phyloP scores from a whole-genome alignment of 2,888 invertebrate species.

The Sesia apiformis region DNA sequence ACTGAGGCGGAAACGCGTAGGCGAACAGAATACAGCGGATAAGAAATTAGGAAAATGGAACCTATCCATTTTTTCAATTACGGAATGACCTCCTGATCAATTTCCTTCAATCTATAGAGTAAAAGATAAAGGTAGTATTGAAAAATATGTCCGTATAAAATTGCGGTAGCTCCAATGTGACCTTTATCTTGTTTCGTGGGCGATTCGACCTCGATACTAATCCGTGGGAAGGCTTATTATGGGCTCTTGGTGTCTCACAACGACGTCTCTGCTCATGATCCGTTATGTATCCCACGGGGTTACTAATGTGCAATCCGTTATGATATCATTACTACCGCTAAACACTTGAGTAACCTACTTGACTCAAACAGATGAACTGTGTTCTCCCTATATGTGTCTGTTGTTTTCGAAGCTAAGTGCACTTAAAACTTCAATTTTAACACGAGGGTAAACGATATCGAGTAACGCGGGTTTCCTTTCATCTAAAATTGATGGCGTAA shows the following conservation, averaged over 20 bases:
- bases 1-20: too few relatives aligned
- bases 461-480: background rate
- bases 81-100: too few relatives aligned
- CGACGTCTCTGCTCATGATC: conserved; percentile 1
- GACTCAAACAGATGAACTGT: background rate
- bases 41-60: too few relatives aligned
- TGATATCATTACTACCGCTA: conserved; percentile 10
- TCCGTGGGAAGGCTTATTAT: conserved; percentile 47
- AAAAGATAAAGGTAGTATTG: conserved; percentile 1
- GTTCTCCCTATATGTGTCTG: background rate
- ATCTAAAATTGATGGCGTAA: background rate
- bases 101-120: too few relatives aligned
- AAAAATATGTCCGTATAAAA: background rate
- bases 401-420: background rate
- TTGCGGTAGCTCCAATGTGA: conserved; percentile 3
- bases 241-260: conserved; percentile 18
- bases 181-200: conserved; percentile 17
- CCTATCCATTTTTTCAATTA: too few relatives aligned
- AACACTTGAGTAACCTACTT: background rate
- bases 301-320: conserved; percentile 22
- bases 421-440: background rate
- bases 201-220: conserved; percentile 40
- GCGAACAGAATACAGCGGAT: too few relatives aligned
- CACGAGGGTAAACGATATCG: background rate
- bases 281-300: conserved; percentile 15